Percentiles rank a stretch among this genome's conserved stretches.
phyloP scores from a whole-genome alignment of 2,113 vertebrate species.

The Mandrillus leucophaeus region DNA sequence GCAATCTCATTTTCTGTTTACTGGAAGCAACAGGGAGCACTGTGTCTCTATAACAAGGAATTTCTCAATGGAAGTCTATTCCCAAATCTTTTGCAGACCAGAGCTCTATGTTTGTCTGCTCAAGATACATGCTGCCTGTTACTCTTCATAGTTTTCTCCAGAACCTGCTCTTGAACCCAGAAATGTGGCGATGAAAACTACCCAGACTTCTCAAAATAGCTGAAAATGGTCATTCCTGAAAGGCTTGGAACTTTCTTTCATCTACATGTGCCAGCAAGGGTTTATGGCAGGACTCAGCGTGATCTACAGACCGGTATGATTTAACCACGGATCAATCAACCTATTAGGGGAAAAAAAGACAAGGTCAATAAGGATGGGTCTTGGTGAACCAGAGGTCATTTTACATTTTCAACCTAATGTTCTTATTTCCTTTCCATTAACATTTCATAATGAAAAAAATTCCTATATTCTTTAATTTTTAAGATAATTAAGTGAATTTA shows the following conservation, averaged over 20 bases:
- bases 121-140: not conserved
- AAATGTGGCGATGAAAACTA: not conserved
- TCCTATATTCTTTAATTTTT: slow-evolving; percentile 79
- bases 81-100: not conserved
- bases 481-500: slow-evolving; percentile 77
- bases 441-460: slow-evolving; percentile 79
- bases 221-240: slow-evolving; percentile 31
- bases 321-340: slow-evolving; percentile 76
- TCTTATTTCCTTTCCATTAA: slow-evolving; percentile 82
- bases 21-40: not conserved
- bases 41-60: slow-evolving; percentile 41
- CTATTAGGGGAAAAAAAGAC: slow-evolving; percentile 67
- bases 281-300: slow-evolving; percentile 53
- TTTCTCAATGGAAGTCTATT: not conserved
- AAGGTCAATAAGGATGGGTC: slow-evolving; percentile 74
- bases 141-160: not conserved
- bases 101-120: not conserved
- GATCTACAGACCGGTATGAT: slow-evolving; percentile 63
- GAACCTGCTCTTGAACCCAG: not conserved
- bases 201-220: not conserved
- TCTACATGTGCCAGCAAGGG: slow-evolving; percentile 43
- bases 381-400: slow-evolving; percentile 73
- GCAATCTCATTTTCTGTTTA: slow-evolving; percentile 55
- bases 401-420: slow-evolving; percentile 77
- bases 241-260: not conserved